Evolutionary conservation across 2,888 invertebrate species (phyloP), one percentile per base, ranked within the genome.

Genomic region (Metalampra italica): DNA sequence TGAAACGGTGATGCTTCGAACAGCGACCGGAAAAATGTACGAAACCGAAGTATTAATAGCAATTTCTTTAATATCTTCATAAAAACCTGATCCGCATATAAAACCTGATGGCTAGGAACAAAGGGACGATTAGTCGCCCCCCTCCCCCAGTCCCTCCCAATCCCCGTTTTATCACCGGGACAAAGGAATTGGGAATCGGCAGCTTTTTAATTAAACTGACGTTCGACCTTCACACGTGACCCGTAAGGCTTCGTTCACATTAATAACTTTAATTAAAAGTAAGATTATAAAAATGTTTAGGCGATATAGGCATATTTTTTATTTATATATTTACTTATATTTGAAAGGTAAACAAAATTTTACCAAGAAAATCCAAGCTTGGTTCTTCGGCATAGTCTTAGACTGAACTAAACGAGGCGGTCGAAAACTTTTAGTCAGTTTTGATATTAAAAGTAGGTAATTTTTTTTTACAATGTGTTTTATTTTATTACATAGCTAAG

Each of bases 141-240:
- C 13, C 14, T 9, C 37, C 12, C 12, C 37, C 2, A 32, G 1
- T 36, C 39, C 13, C 39, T 14, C 14, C 39, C 13, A 9, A n/a
- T 22, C 22, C 22, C 22, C 50, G 29, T 46, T 47, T 47, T 53
- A 55, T 54, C 51, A 30, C 14, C 34, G 29, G 32, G 29, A 54
- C 54, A 54, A 54, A 54, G 46, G 50, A 36, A 49, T 45, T 12
- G 40, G 40, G 40, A 44, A 46, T 44, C 39, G 46, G 43, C 43
- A 44, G 49, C 39, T 52, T 51, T 52, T 52, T 52, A 63, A 64
- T 62, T 57, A 59, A 52, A 49, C 32, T 42, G 47, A 47, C 48
- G 56, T 56, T 59, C 48, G 56, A 58, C 62, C 56, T 60, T 54
- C 59, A 56, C 55, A 53, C 57, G 46, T 50, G 60, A 51, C 54